Conservation (phyloP, 1,140 invertebrate genomes). For the Hypsibius dujardini region DNA sequence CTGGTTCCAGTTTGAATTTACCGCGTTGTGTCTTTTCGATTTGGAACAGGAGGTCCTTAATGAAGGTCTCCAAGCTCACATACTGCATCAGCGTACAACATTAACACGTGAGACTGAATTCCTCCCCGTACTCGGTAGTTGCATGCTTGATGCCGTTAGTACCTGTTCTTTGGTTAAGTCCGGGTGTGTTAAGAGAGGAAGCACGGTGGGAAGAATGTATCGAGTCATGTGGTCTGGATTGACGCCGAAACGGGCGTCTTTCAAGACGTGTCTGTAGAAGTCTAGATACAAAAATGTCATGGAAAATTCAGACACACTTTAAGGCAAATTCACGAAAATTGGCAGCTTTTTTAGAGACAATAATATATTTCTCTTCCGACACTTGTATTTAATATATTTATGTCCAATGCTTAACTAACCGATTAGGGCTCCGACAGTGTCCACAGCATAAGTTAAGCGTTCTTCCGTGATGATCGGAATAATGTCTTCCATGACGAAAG, state of each 20-base stretch:
- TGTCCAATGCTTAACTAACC: background rate
- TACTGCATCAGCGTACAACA: background rate
- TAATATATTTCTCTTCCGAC: too few relatives aligned
- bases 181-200: conserved; percentile 2
- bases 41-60: background rate
- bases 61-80: background rate
- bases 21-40: background rate
- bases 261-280: conserved; percentile 9
- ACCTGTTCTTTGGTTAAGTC: conserved; percentile 3
- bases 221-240: background rate
- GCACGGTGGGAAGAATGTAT: background rate
- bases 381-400: too few relatives aligned
- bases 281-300: background rate
- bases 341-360: too few relatives aligned
- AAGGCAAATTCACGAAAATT: too few relatives aligned
- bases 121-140: background rate
- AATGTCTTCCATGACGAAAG: conserved; percentile 73
- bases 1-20: background rate
- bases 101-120: background rate
- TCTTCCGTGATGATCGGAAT: conserved; percentile 68
- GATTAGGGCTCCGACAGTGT: background rate
- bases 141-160: background rate
- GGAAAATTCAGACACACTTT: background rate
- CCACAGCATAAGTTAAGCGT: background rate
- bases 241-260: conserved; percentile 5